Percentiles rank a stretch among this genome's conserved stretches.
These are phyloP conservation scores for Actenoides hombroni DNA, from an alignment of 2,113 vertebrate species.

Conservation along the genomic window DNA sequence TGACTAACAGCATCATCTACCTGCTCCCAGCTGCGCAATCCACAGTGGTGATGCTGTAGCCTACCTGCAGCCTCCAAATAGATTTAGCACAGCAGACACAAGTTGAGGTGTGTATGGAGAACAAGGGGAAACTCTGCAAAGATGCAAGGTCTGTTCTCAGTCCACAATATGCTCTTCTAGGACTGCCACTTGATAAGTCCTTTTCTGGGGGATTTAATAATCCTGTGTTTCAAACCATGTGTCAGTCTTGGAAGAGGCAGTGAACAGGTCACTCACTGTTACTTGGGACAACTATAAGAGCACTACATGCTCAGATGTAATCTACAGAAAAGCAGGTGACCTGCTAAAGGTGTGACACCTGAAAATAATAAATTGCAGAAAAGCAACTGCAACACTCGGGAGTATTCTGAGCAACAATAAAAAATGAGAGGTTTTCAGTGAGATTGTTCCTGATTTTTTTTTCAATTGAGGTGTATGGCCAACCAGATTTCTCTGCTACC, in stretches of 20 bases:
- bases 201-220: not conserved
- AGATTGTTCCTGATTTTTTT: not conserved
- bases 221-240: not conserved
- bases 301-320: not conserved
- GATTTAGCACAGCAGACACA: not conserved
- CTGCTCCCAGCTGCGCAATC: not conserved
- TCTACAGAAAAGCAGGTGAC: not conserved
- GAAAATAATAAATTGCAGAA: not conserved
- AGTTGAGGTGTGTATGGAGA: not conserved
- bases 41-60: not conserved
- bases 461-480: not conserved
- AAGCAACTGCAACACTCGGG: not conserved
- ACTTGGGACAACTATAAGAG: rapidly evolving
- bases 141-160: not conserved
- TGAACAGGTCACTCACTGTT: not conserved
- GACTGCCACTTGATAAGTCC: not conserved
- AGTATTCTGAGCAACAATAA: not conserved
- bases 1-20: not conserved
- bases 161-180: not conserved
- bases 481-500: not conserved
- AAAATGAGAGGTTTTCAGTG: not conserved
- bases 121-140: not conserved
- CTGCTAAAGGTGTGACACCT: not conserved
- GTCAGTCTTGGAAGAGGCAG: not conserved
- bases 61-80: not conserved